Conservation (phyloP, 35 echinoderm and acorn worm genomes). For the Amphiura filiformis region DNA sequence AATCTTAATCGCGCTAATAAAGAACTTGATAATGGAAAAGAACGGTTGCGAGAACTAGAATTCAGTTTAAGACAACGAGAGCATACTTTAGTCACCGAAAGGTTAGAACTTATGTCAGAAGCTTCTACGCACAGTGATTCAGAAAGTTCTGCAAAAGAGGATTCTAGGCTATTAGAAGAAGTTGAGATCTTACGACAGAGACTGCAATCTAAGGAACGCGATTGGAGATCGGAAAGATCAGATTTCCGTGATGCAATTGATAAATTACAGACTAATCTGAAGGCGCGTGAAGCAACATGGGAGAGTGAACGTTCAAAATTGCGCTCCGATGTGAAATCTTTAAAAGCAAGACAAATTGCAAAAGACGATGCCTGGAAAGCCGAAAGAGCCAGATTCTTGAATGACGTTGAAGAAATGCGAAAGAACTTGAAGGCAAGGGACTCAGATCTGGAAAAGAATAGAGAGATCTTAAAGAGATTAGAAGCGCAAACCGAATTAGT, state of each 20-base stretch:
- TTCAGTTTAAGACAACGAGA: constrained; percentile 59
- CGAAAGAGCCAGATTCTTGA: constrained; percentile 46
- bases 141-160: constrained; percentile 12
- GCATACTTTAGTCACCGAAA: constrained; percentile 47
- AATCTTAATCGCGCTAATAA: constrained; percentile 40
- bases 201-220: constrained; percentile 41
- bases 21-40: constrained; percentile 41
- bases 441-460: constrained; percentile 12
- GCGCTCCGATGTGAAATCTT: constrained; percentile 48
- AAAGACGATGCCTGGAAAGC: constrained; percentile 81
- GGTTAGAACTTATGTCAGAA: constrained; percentile 17
- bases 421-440: constrained; percentile 59
- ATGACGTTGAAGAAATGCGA: constrained; percentile 61
- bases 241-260: constrained; percentile 50
- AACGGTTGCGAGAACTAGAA: constrained; percentile 32
- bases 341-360: constrained; percentile 32
- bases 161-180: constrained; percentile 44
- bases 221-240: constrained; percentile 45
- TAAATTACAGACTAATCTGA: constrained; percentile 54
- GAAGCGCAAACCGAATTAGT: constrained; percentile 85
- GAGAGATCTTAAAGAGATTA: constrained; percentile 55
- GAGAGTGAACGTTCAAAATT: constrained; percentile 70
- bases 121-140: not conserved
- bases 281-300: constrained; percentile 59
- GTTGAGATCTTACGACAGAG: constrained; percentile 30